Evolutionary conservation across 2,113 vertebrate species (phyloP).

Genomic region (Gnathonemus longibarbis): DNA sequence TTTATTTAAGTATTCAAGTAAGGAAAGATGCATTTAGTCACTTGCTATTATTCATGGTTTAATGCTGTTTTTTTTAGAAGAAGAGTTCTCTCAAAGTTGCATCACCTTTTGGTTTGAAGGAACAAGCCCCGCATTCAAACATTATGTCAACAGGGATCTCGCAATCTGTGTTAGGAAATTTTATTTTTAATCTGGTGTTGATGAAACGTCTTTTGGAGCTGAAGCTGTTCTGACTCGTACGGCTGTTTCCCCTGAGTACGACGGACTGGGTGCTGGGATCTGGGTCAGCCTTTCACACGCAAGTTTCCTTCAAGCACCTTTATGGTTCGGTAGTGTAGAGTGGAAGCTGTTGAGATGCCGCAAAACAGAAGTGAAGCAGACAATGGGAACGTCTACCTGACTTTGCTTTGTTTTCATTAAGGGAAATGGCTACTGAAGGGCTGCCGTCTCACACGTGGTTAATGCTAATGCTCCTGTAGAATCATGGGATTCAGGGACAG

Average conservation of each 20-base stretch:
- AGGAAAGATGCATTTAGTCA: not conserved
- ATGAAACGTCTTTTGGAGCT: not conserved
- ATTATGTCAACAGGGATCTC: not conserved
- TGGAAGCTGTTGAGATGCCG: not conserved
- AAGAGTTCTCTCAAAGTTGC: not conserved
- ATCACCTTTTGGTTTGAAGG: not conserved
- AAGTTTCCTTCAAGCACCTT: not conserved
- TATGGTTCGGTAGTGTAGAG: not conserved
- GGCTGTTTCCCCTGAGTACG: not conserved
- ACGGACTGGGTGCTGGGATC: not conserved
- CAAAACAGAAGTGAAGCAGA: not conserved
- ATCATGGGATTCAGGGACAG: not conserved
- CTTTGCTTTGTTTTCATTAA: not conserved
- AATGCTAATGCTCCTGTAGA: not conserved
- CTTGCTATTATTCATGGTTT: not conserved
- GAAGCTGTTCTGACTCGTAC: not conserved
- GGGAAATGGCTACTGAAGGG: not conserved
- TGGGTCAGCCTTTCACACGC: not conserved
- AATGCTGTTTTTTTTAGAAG: not conserved
- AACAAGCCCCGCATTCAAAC: not conserved
- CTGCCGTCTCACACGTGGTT: not conserved
- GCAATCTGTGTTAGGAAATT: not conserved
- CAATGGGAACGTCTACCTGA: not conserved
- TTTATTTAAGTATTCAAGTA: not conserved
- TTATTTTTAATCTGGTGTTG: not conserved